Evolutionary conservation across 2,888 invertebrate species (phyloP).

Genomic region (Tryphoninae sp.): DNA sequence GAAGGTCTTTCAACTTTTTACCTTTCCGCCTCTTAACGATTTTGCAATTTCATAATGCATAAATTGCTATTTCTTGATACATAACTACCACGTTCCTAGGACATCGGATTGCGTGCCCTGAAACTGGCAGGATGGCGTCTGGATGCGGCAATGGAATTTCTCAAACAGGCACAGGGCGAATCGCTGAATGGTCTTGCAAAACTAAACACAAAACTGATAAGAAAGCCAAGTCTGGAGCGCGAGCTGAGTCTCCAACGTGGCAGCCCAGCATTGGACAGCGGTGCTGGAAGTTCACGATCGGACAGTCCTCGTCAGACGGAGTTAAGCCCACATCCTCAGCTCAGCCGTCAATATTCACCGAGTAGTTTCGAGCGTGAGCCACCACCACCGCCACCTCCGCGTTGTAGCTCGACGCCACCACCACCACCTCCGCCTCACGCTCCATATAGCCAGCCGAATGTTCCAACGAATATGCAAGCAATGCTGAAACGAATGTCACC

Average conservation of each 20-base stretch:
- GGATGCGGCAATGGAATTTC: conserved; percentile 87
- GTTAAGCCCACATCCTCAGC: conserved; percentile 84
- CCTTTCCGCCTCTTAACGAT: no score
- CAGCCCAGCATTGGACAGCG: conserved; percentile 93
- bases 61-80: no score
- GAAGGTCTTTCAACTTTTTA: no score
- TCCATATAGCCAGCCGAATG: conserved; percentile 82
- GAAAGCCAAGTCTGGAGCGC: conserved; percentile 94
- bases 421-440: conserved; percentile 84
- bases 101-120: conserved; percentile 86
- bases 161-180: conserved; percentile 85
- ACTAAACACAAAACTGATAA: conserved; percentile 87
- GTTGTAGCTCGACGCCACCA: conserved; percentile 87
- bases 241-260: conserved; percentile 90
- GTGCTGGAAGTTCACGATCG: conserved; percentile 93
- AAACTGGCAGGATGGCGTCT: conserved; percentile 87
- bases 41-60: no score
- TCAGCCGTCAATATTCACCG: conserved; percentile 89
- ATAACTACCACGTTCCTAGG: conserved; percentile 82
- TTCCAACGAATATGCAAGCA: conserved; percentile 87
- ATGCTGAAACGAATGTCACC: conserved; percentile 90
- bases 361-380: conserved; percentile 84
- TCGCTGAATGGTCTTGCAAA: conserved; percentile 84
- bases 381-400: conserved; percentile 89
- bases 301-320: conserved; percentile 92